phyloP scores from a whole-genome alignment of 2,113 vertebrate species.

The Dermatemys mawii region DNA sequence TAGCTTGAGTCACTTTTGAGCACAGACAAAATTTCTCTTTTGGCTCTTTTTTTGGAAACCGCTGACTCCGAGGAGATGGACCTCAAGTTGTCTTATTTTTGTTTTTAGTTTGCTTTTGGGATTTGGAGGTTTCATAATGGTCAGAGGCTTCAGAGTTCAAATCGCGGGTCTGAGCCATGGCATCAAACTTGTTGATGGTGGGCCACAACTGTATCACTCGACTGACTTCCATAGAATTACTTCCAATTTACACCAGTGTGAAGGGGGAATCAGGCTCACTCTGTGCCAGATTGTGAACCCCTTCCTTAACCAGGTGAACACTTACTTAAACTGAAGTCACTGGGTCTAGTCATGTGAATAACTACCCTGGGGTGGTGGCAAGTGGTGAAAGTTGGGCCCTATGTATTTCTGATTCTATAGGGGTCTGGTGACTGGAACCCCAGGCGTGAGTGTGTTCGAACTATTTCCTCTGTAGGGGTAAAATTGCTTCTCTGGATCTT shows the following conservation, averaged over 20 bases:
- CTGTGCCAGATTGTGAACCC: not conserved
- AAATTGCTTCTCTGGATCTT: not conserved
- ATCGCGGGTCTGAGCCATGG: not conserved
- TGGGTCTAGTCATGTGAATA: not conserved
- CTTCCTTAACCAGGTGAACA: not conserved
- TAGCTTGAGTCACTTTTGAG: not conserved
- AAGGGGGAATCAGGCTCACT: not conserved
- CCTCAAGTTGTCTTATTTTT: conserved; percentile 13
- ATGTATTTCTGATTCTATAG: not conserved
- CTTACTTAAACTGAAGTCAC: not conserved
- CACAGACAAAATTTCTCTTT: not conserved
- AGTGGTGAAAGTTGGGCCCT: not conserved
- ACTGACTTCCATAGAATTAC: not conserved
- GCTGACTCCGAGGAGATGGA: not conserved
- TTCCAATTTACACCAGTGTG: not conserved
- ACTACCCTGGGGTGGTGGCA: not conserved
- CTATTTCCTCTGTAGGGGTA: not conserved
- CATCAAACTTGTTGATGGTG: conserved; percentile 2
- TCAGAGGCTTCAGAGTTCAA: conserved; percentile 23
- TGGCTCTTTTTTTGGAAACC: not conserved
- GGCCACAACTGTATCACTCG: not conserved
- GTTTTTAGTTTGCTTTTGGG: not conserved
- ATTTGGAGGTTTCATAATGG: not conserved
- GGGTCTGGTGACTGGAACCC: not conserved
- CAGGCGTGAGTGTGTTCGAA: not conserved